Conservation (phyloP, 2,888 invertebrate genomes). For the Chalcosyrphus nemorum region DNA sequence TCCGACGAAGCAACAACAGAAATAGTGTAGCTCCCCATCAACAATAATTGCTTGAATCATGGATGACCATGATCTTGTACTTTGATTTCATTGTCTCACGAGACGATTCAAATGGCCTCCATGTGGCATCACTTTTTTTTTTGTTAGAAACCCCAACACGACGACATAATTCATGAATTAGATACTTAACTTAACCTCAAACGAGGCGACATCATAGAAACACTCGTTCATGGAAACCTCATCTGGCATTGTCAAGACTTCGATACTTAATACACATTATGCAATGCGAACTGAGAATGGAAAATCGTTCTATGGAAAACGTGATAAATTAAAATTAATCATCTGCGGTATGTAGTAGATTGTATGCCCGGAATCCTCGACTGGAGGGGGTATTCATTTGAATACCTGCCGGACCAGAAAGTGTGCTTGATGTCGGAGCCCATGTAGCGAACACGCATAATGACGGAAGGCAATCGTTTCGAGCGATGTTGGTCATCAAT, state of each 20-base stretch:
- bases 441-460: not conserved
- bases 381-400: not conserved
- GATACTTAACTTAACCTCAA: conserved; percentile 7
- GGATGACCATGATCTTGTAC: conserved; percentile 50
- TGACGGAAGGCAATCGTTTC: not conserved
- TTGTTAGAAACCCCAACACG: too few species aligned
- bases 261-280: not conserved
- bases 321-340: conserved; percentile 46
- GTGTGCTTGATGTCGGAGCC: too few species aligned
- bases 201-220: not conserved
- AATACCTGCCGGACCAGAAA: conserved; percentile 10
- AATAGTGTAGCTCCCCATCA: not conserved
- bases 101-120: conserved; percentile 26
- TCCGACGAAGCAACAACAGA: conserved; percentile 6
- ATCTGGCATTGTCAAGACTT: not conserved
- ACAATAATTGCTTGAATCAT: conserved; percentile 17
- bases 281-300: not conserved
- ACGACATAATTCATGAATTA: not conserved
- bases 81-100: conserved; percentile 33
- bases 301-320: conserved; percentile 19
- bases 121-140: not conserved
- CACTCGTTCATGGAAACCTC: not conserved
- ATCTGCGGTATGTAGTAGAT: not conserved
- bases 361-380: conserved; percentile 2
- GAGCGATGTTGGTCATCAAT: not conserved